Percentiles rank a stretch among this genome's conserved stretches.
Conservation (phyloP, 2,888 invertebrate species). For the Heliconius ethilla region DNA sequence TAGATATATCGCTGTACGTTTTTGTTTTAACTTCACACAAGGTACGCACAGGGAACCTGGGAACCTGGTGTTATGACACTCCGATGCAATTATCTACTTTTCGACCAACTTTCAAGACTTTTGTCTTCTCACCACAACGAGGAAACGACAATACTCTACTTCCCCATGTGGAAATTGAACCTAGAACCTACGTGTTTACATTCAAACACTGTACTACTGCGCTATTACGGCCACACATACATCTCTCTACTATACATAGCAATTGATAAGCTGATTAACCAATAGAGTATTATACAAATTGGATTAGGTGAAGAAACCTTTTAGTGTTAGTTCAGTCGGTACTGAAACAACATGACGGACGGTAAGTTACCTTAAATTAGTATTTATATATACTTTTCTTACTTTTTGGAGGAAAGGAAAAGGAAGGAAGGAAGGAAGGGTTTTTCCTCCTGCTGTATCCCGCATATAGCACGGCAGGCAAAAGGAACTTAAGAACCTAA, state of each 20-base stretch:
- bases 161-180: background rate
- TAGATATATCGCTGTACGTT: background rate
- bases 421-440: too few relatives aligned
- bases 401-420: too few relatives aligned
- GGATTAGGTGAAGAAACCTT: conserved; percentile 44
- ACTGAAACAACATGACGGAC: conserved; percentile 56
- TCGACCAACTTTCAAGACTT: too few relatives aligned
- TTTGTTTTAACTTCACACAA: too few relatives aligned
- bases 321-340: conserved; percentile 34
- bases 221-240: background rate
- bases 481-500: too few relatives aligned
- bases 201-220: background rate
- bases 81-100: too few relatives aligned
- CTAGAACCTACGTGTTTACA: background rate
- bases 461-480: too few relatives aligned
- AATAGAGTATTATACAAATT: conserved; percentile 39
- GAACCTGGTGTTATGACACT: too few relatives aligned
- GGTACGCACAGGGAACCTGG: too few relatives aligned
- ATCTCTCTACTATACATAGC: background rate
- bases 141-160: too few relatives aligned
- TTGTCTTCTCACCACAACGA: too few relatives aligned
- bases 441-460: background rate
- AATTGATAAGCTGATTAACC: conserved; percentile 19
- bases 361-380: conserved; percentile 50
- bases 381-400: background rate